Conservation (phyloP, 1,140 invertebrate species). For the Hypothenemus hampei region DNA sequence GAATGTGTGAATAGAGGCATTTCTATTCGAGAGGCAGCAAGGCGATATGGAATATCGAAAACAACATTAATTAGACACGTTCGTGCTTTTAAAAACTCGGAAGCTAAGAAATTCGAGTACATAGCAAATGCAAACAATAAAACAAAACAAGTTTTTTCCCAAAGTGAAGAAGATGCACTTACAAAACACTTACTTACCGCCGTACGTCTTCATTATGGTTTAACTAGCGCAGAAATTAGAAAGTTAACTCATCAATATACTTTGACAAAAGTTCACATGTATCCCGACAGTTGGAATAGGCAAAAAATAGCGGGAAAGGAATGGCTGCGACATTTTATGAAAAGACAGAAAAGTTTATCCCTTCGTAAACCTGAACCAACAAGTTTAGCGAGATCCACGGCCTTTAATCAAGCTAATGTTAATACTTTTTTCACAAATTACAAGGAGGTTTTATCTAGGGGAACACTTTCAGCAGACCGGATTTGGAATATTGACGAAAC, state of each 20-base stretch:
- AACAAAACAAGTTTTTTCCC: too few species aligned
- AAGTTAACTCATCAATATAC: slow-evolving; percentile 28
- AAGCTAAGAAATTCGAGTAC: too few species aligned
- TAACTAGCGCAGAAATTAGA: slow-evolving; percentile 20
- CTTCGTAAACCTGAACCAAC: slow-evolving; percentile 33
- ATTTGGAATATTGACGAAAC: slow-evolving; percentile 34
- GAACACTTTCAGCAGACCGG: slow-evolving; percentile 34
- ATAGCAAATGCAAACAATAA: too few species aligned
- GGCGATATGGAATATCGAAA: too few species aligned
- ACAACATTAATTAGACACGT: too few species aligned
- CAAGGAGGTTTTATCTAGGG: slow-evolving; percentile 20
- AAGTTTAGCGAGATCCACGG: slow-evolving; percentile 28
- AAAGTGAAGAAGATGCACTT: too few species aligned
- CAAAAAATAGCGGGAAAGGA: slow-evolving; percentile 24
- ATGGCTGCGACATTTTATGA: slow-evolving; percentile 27
- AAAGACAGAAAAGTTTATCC: slow-evolving; percentile 24
- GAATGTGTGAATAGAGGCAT: too few species aligned
- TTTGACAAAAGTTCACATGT: slow-evolving; percentile 6
- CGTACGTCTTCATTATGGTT: slow-evolving; percentile 24
- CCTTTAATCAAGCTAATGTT: slow-evolving; percentile 33
- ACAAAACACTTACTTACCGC: slow-evolving; percentile 6
- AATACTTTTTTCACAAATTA: slow-evolving; percentile 28
- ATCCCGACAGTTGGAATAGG: background rate
- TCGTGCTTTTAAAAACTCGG: too few species aligned
- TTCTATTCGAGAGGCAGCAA: too few species aligned